A percentile compares a stretch with the other conserved stretches of the same genome.
These are phyloP conservation scores for Pardosa pseudoannulata DNA, from an alignment of 2,888 invertebrate genomes.

Conservation along the genomic window DNA sequence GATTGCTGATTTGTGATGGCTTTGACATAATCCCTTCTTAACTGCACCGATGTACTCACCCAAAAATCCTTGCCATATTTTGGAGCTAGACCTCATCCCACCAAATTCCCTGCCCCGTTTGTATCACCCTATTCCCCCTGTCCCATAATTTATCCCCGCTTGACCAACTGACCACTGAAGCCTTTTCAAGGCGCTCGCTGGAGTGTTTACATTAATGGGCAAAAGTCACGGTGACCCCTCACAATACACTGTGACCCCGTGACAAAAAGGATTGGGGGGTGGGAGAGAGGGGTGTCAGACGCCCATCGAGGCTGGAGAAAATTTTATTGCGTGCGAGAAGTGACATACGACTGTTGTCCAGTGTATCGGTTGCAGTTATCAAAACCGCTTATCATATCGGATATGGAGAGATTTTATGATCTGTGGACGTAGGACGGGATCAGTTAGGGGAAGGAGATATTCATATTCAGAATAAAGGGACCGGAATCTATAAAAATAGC, in stretches of 20 bases:
- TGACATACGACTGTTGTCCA: neutral
- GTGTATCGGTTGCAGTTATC: neutral
- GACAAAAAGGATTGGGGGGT: conserved; percentile 14
- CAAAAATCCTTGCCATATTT: no score
- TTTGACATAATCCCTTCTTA: no score
- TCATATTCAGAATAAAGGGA: no score
- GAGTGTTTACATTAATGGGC: conserved; percentile 42
- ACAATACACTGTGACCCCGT: conserved; percentile 8
- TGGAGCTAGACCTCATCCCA: no score
- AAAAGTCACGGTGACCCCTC: neutral
- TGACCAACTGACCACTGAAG: conserved; percentile 66
- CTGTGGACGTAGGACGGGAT: neutral
- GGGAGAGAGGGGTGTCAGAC: neutral
- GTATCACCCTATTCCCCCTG: conserved; percentile 6
- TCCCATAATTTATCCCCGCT: conserved; percentile 68
- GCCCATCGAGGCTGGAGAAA: conserved; percentile 3
- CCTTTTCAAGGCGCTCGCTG: conserved; percentile 29
- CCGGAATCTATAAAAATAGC: no score
- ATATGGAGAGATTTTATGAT: neutral
- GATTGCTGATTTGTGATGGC: no score
- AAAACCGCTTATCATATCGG: neutral
- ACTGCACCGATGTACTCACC: no score
- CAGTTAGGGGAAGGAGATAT: no score
- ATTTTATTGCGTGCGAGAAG: conserved; percentile 30
- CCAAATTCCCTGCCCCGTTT: no score